Evolutionary conservation across 2,113 vertebrate species (phyloP).

Genomic region (Maccullochella peelii): DNA sequence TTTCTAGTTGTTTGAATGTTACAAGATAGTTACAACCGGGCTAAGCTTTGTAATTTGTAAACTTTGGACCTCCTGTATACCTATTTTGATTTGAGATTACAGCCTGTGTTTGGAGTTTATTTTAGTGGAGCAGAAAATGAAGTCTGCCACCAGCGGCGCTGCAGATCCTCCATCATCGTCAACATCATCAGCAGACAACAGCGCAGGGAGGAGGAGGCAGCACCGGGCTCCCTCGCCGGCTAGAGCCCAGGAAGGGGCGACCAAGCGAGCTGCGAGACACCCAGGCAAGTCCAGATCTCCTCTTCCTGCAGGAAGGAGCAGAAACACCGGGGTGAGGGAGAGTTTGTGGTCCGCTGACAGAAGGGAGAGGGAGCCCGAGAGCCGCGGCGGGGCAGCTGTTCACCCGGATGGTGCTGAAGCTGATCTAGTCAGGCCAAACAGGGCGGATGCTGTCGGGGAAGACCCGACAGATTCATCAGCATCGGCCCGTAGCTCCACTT

Average conservation of each 20-base stretch:
- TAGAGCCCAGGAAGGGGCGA: slow-evolving; percentile 75
- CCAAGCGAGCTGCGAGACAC: slow-evolving; percentile 66
- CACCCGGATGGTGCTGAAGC: slow-evolving; percentile 85
- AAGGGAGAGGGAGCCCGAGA: slow-evolving; percentile 71
- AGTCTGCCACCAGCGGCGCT: slow-evolving; percentile 75
- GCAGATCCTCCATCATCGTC: slow-evolving; percentile 73
- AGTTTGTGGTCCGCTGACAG: slow-evolving; percentile 9
- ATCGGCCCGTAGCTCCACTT: slow-evolving; percentile 37
- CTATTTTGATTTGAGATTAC: too few relatives aligned
- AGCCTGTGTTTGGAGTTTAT: neutral
- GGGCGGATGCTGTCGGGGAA: slow-evolving; percentile 73
- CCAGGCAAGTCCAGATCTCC: slow-evolving; percentile 50
- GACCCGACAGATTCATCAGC: slow-evolving; percentile 55
- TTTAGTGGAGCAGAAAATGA: slow-evolving; percentile 46
- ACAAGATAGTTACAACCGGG: neutral
- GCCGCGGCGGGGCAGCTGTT: slow-evolving; percentile 84
- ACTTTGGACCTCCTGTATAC: fast-evolving
- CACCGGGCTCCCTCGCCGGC: slow-evolving; percentile 83
- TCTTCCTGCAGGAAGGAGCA: slow-evolving; percentile 18
- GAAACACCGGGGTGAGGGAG: slow-evolving; percentile 2
- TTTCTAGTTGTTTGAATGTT: neutral
- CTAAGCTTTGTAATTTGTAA: neutral
- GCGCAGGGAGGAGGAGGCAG: slow-evolving; percentile 74
- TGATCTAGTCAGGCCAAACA: slow-evolving; percentile 76
- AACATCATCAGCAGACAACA: slow-evolving; percentile 68